Conservation (phyloP, 1,140 invertebrate genomes). For the Alviniconcha marisindica region DNA sequence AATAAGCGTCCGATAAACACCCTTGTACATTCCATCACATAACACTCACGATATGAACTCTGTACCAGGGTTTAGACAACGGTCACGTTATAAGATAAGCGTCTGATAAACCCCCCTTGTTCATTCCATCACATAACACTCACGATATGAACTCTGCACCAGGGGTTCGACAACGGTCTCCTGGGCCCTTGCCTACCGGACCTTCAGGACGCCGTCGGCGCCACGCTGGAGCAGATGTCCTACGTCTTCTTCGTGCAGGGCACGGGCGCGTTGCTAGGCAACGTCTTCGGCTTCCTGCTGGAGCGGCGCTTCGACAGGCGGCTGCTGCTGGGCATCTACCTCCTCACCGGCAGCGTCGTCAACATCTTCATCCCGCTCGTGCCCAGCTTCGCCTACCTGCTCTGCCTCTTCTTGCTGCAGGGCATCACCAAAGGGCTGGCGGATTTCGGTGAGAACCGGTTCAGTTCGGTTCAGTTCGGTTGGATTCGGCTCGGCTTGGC, state of each 20-base stretch:
- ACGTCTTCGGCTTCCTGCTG: slow-evolving; percentile 9
- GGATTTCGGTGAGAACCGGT: slow-evolving; percentile 32
- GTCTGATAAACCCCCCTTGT: no score
- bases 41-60: no score
- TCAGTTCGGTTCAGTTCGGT: no score
- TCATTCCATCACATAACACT: no score
- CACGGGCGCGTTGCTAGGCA: slow-evolving; percentile 17
- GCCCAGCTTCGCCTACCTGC: slow-evolving; percentile 6
- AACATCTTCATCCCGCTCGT: slow-evolving; percentile 20
- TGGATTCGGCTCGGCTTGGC: no score
- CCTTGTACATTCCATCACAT: no score
- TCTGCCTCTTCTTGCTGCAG: slow-evolving; percentile 25
- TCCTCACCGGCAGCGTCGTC: slow-evolving; percentile 8
- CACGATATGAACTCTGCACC: neutral
- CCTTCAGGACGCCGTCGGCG: slow-evolving; percentile 28
- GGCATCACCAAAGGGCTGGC: slow-evolving; percentile 29
- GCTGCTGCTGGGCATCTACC: slow-evolving; percentile 24
- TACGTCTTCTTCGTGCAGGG: slow-evolving; percentile 34
- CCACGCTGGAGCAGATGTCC: slow-evolving; percentile 10
- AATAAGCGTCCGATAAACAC: no score
- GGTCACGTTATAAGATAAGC: no score
- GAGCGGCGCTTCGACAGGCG: neutral
- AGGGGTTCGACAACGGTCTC: slow-evolving; percentile 43
- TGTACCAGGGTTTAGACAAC: no score
- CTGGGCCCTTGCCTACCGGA: slow-evolving; percentile 41